Conservation (phyloP, 2,113 vertebrate species). For the Puffinus mauretanicus region DNA sequence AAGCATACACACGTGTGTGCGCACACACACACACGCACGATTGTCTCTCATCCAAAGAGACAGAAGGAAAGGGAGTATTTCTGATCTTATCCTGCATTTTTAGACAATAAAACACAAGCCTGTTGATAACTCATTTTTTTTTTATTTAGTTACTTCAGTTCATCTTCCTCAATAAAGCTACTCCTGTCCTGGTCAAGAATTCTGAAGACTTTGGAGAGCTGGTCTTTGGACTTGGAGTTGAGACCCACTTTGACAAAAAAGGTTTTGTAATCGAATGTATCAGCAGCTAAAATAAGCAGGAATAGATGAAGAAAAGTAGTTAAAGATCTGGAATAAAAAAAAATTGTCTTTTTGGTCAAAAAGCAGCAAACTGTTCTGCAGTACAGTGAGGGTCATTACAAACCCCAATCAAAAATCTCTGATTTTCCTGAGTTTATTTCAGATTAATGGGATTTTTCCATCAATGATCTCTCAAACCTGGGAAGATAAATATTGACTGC, state of each 20-base stretch:
- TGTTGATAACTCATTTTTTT: neutral
- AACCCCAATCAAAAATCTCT: neutral
- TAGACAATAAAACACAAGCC: neutral
- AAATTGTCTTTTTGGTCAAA: neutral
- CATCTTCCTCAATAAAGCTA: conserved; percentile 85
- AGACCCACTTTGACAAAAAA: conserved; percentile 84
- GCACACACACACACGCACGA: neutral
- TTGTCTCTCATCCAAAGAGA: neutral
- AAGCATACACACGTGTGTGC: neutral
- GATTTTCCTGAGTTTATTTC: neutral
- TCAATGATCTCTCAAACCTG: neutral
- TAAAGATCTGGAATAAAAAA: neutral
- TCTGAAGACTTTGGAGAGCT: conserved; percentile 75
- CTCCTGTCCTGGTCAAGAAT: conserved; percentile 85
- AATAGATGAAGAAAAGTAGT: neutral
- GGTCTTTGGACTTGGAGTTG: conserved; percentile 69
- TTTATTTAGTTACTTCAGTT: conserved; percentile 75
- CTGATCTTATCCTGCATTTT: neutral
- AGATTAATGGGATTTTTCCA: neutral
- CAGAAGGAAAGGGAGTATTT: neutral
- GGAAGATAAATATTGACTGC: neutral
- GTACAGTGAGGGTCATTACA: neutral
- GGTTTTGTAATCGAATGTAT: conserved; percentile 77
- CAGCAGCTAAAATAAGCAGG: conserved; percentile 66
- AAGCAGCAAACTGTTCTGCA: neutral